A percentile compares a stretch with the other conserved stretches of the same genome.
phyloP scores from a whole-genome alignment of 2,888 invertebrate species.

The Oxyscelio sp. region DNA sequence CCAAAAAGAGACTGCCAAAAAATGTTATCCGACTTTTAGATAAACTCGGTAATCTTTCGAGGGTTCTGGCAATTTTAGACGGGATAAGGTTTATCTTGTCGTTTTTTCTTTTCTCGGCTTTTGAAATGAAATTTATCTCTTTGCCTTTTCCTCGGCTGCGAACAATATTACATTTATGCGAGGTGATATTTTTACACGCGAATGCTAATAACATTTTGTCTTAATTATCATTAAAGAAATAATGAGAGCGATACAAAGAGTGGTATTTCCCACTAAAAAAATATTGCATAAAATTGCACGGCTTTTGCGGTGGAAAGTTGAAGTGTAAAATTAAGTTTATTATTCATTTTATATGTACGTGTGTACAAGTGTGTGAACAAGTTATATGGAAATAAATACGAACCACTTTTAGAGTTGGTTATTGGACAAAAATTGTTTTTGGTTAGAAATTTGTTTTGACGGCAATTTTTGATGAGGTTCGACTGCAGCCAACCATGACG shows the following conservation, averaged over 20 bases:
- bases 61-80: conserved; percentile 25
- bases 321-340: too few species aligned
- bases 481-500: too few species aligned
- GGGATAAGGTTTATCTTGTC: conserved; percentile 19
- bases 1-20: conserved; percentile 33
- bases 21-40: conserved; percentile 29
- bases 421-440: too few species aligned
- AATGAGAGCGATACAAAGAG: background rate
- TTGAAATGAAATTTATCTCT: conserved; percentile 40
- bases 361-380: too few species aligned
- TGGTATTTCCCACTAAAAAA: too few species aligned
- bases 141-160: conserved; percentile 1
- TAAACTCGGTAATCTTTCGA: conserved; percentile 33
- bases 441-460: too few species aligned
- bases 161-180: conserved; percentile 13
- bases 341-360: too few species aligned
- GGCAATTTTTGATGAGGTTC: too few species aligned
- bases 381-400: too few species aligned
- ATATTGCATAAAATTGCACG: too few species aligned
- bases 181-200: background rate
- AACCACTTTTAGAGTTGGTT: too few species aligned
- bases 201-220: background rate
- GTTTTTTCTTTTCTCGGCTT: conserved; percentile 15
- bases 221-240: background rate
- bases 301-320: too few species aligned